phyloP scores from a whole-genome alignment of 53 echinoderm and acorn worm genomes.

The Patiria pectinifera region DNA sequence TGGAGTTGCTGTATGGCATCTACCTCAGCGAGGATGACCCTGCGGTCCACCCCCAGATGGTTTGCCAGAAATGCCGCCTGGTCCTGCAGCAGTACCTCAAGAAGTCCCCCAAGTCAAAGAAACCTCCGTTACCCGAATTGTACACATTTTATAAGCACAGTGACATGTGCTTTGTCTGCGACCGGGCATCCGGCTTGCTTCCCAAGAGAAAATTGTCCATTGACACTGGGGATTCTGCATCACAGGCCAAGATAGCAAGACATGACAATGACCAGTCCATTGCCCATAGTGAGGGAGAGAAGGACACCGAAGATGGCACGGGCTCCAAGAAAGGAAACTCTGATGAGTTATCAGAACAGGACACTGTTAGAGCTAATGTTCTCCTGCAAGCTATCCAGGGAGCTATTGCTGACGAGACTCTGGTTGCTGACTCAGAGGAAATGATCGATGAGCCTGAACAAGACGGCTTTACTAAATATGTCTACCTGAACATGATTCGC shows the following conservation, averaged over 20 bases:
- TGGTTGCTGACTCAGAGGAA: neutral
- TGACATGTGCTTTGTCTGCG: conserved; percentile 40
- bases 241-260: conserved; percentile 28
- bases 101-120: conserved; percentile 38
- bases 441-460: conserved; percentile 33
- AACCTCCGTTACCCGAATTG: conserved; percentile 26
- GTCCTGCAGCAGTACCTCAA: conserved; percentile 41
- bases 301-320: neutral
- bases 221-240: neutral
- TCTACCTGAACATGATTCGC: conserved; percentile 60
- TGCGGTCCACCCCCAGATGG: conserved; percentile 57
- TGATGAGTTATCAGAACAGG: conserved; percentile 26
- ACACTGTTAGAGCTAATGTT: conserved; percentile 16
- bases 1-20: conserved; percentile 32
- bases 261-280: neutral
- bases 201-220: conserved; percentile 41
- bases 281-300: neutral
- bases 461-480: conserved; percentile 61
- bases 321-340: conserved; percentile 2
- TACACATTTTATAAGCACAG: conserved; percentile 33
- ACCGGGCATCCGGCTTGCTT: conserved; percentile 44
- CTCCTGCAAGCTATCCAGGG: conserved; percentile 50
- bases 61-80: conserved; percentile 53
- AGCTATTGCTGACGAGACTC: conserved; percentile 12
- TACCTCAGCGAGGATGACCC: conserved; percentile 31